Base-by-base conservation (phyloP, 2,888 invertebrate species). In the Emesis furor region DNA sequence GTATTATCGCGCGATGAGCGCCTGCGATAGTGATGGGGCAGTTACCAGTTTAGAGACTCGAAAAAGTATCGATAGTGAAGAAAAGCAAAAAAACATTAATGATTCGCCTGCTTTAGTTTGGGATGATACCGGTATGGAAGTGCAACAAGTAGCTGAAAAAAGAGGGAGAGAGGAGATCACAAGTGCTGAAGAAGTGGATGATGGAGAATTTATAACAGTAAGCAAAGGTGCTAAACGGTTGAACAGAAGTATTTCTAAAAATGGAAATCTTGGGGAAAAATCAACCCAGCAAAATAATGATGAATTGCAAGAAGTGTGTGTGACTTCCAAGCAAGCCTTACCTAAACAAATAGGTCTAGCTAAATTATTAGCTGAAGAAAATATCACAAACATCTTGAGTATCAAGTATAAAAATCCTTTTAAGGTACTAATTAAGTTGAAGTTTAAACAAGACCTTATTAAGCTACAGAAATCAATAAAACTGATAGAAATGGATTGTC, bases 171-270 rank as follows among this genome's bases (percentile, higher is more conserved):
- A 62, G 62, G 8, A 62, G 3, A 62, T 8, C 17, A 62, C 30
- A 10, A 62, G 30, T 62, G 5, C 30, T 10, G 62, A 62, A 30
- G 24, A 62, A 10, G 2, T 30, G n/a, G 62, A 62, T 62, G 30
- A 62, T 10, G 62, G 30, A 1, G 62, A 62, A 30, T 62, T 62
- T 62, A 10, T 62, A 10, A 8, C 62, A 10, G 62, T 62, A 30
- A 30, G 62, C 8, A 62, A 62, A 30, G 30, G 62, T 8, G 24
- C 30, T 62, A 62, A 62, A 62, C 62, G 62, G 4, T 62, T 62
- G 62, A 62, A 62, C 30, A 24, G 62, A 62, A 62, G 62, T 62
- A 30, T 62, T 30, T 62, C 62, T 30, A 62, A 62, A 30, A 12
- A 30, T 4, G 24, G 12, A 1, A 62, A 62, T 7, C 7, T 30